Conservation (phyloP, 2,797 vertebrate genomes). For the Bradypodion ventrale region DNA sequence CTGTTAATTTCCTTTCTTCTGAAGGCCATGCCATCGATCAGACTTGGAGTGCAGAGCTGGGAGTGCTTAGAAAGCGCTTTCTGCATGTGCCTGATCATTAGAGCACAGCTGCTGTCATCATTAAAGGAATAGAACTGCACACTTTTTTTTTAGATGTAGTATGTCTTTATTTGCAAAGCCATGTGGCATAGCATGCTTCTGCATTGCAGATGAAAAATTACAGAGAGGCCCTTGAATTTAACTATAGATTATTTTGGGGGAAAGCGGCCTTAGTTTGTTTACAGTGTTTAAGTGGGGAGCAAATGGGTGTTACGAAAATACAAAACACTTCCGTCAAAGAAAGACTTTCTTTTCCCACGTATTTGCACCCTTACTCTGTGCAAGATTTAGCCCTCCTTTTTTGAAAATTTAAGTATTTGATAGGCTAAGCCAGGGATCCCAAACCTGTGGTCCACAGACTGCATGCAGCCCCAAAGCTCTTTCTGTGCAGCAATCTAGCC, state of each 20-base stretch:
- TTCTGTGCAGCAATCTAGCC: too few relatives aligned
- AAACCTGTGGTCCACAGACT: too few relatives aligned
- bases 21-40: conserved; percentile 37
- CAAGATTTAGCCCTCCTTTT: not conserved
- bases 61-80: conserved; percentile 49
- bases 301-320: too few relatives aligned
- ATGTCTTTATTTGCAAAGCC: conserved; percentile 41
- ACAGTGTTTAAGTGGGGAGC: conserved; percentile 8
- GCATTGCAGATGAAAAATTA: not conserved
- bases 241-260: conserved; percentile 38
- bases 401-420: not conserved
- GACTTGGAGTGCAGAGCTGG: conserved; percentile 12
- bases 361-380: not conserved
- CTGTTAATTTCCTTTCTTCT: conserved; percentile 37
- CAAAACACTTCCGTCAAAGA: conserved; percentile 1
- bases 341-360: not conserved
- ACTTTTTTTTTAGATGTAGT: conserved; percentile 37
- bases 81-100: conserved; percentile 46
- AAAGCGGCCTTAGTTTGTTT: not conserved
- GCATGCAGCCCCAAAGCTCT: too few relatives aligned
- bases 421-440: conserved; percentile 31
- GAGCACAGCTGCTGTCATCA: conserved; percentile 47
- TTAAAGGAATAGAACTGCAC: conserved; percentile 48
- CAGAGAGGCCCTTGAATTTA: not conserved
- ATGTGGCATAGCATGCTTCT: conserved; percentile 23